These are phyloP conservation scores for Acanthosepion pharaonis DNA, from an alignment of 2,888 invertebrate genomes.

Conservation along the genomic window DNA sequence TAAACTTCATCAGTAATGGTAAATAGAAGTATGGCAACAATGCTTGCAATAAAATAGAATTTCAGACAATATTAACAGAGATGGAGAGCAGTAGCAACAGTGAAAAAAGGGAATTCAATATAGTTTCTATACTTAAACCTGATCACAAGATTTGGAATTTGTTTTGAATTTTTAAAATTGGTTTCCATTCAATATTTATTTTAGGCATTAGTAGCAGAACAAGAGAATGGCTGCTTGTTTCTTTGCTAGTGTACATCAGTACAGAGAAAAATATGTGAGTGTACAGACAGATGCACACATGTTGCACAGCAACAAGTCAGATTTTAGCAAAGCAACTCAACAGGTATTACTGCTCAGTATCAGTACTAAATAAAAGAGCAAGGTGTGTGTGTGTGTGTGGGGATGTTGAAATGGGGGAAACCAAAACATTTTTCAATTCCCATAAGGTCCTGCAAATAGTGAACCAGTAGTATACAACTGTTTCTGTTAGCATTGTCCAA, in stretches of 20 bases:
- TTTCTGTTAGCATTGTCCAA: background rate
- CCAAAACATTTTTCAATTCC: background rate
- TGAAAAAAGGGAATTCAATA: background rate
- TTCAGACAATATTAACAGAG: slow-evolving; percentile 14
- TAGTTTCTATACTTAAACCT: background rate
- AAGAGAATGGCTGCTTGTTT: background rate
- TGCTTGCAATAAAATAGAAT: slow-evolving; percentile 33
- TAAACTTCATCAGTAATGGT: background rate
- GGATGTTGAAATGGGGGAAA: too few species aligned
- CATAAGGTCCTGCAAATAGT: background rate
- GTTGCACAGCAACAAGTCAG: background rate
- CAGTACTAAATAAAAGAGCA: background rate
- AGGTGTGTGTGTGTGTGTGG: too few species aligned
- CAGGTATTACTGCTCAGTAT: background rate
- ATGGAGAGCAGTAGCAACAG: background rate
- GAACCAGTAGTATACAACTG: background rate
- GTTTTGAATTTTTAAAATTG: background rate
- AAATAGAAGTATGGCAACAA: background rate
- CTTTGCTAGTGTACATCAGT: slow-evolving; percentile 36
- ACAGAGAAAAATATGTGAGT: slow-evolving; percentile 22
- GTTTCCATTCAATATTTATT: background rate
- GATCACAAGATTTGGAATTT: background rate
- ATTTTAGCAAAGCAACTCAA: background rate
- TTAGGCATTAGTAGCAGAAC: background rate
- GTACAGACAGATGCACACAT: background rate